Evolutionary conservation across 2,113 vertebrate species (phyloP).

Genomic region (Odontophorus gujanensis): DNA sequence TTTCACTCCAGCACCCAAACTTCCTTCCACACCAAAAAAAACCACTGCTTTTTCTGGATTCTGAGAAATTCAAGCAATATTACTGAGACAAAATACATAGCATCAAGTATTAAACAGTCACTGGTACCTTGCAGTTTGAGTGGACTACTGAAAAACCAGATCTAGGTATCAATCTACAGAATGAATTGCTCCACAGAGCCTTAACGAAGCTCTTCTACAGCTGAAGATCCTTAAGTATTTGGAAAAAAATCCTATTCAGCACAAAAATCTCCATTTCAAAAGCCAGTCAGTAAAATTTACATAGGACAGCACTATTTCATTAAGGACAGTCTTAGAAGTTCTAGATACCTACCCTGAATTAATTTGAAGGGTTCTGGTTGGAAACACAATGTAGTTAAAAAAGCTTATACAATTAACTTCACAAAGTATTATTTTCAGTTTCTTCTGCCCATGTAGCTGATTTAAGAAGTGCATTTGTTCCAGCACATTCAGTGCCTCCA

Average conservation of each 20-base stretch:
- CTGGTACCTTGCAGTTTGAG: neutral
- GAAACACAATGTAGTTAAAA: neutral
- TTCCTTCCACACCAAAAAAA: neutral
- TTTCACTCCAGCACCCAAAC: neutral
- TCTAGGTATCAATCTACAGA: neutral
- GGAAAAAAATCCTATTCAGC: neutral
- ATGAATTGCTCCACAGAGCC: neutral
- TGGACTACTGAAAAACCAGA: neutral
- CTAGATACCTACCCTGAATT: neutral
- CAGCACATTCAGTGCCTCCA: neutral
- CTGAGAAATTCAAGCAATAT: neutral
- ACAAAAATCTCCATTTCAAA: neutral
- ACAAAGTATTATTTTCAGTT: neutral
- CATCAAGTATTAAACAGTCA: neutral
- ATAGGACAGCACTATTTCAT: neutral
- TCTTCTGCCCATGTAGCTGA: neutral
- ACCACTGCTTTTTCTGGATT: neutral
- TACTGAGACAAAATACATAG: neutral
- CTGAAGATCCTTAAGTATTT: neutral
- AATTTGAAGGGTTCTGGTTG: neutral
- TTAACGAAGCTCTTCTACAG: neutral
- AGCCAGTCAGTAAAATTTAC: neutral
- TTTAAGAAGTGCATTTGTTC: neutral
- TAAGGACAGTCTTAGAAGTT: neutral
- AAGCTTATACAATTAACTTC: neutral